A percentile compares a stretch with the other conserved stretches of the same genome.
Conservation (phyloP, 2,888 invertebrate genomes). For the Agriopis aurantiaria region DNA sequence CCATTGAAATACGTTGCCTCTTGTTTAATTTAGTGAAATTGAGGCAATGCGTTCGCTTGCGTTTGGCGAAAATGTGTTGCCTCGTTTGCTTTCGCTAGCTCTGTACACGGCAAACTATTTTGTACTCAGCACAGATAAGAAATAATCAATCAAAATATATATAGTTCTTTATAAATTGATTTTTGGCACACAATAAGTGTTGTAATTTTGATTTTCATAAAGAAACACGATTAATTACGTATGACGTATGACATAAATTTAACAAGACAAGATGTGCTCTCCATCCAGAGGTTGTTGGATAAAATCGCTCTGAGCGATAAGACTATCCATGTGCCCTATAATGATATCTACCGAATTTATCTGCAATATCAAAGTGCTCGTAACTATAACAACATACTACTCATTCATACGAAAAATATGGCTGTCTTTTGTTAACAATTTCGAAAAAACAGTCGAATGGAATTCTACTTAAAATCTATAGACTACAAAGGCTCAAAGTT, state of each 20-base stretch:
- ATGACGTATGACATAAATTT: background rate
- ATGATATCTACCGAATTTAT: too few species aligned
- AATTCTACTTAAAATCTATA: slow-evolving; percentile 26
- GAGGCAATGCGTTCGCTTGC: too few species aligned
- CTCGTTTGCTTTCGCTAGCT: too few species aligned
- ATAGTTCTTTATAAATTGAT: background rate
- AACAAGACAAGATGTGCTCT: background rate
- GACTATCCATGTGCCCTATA: too few species aligned
- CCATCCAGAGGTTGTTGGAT: too few species aligned
- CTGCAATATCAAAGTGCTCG: background rate
- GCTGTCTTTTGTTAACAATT: slow-evolving; percentile 22
- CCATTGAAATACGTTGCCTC: too few species aligned
- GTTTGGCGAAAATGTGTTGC: too few species aligned
- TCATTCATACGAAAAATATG: slow-evolving; percentile 16
- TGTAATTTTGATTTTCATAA: background rate
- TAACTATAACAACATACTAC: slow-evolving; percentile 6
- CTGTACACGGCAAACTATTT: background rate
- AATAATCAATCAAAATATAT: background rate
- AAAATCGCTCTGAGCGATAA: too few species aligned
- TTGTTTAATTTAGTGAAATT: too few species aligned
- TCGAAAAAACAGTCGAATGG: slow-evolving; percentile 16
- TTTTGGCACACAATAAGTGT: background rate
- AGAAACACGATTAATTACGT: background rate
- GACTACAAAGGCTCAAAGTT: slow-evolving; percentile 19
- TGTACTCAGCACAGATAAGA: background rate